These are phyloP conservation scores for Sinohyriopsis cumingii DNA, from an alignment of 2,888 invertebrate species.

Conservation along the genomic window DNA sequence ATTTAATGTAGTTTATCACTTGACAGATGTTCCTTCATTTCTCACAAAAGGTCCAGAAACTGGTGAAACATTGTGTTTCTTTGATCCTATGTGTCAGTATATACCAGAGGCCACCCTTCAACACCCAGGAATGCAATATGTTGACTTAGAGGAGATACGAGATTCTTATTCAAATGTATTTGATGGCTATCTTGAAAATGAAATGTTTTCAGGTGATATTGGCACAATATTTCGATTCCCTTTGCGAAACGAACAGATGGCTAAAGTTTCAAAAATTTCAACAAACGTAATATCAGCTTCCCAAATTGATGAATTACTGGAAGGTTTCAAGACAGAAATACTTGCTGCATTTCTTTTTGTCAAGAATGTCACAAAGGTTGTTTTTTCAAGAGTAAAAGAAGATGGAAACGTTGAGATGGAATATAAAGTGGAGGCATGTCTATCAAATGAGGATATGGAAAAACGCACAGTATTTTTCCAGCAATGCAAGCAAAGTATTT, in stretches of 20 bases:
- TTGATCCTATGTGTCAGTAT: slow-evolving; percentile 64
- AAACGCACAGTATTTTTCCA: slow-evolving; percentile 13
- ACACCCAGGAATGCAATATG: slow-evolving; percentile 30
- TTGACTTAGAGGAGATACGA: slow-evolving; percentile 20
- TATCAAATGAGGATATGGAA: slow-evolving; percentile 15
- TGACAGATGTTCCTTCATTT: slow-evolving; percentile 59
- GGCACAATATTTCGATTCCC: slow-evolving; percentile 36
- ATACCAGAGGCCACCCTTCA: slow-evolving; percentile 35
- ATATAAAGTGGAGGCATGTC: background rate
- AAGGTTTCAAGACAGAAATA: slow-evolving; percentile 17
- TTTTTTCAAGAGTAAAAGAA: slow-evolving; percentile 5
- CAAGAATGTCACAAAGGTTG: slow-evolving; percentile 6
- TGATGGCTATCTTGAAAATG: slow-evolving; percentile 32
- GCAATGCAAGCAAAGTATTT: too few relatives aligned
- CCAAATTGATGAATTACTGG: slow-evolving; percentile 10
- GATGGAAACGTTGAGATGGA: background rate
- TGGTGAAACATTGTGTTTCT: slow-evolving; percentile 55
- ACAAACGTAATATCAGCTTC: slow-evolving; percentile 10
- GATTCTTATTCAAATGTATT: slow-evolving; percentile 28
- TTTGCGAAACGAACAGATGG: slow-evolving; percentile 23
- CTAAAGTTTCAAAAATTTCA: slow-evolving; percentile 47
- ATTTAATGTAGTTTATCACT: slow-evolving; percentile 60
- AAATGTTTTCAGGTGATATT: slow-evolving; percentile 9
- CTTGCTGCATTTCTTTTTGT: slow-evolving; percentile 27
- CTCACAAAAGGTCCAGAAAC: slow-evolving; percentile 38